Base-by-base conservation (phyloP, 2,797 vertebrate species). In the Apogon talboti region DNA sequence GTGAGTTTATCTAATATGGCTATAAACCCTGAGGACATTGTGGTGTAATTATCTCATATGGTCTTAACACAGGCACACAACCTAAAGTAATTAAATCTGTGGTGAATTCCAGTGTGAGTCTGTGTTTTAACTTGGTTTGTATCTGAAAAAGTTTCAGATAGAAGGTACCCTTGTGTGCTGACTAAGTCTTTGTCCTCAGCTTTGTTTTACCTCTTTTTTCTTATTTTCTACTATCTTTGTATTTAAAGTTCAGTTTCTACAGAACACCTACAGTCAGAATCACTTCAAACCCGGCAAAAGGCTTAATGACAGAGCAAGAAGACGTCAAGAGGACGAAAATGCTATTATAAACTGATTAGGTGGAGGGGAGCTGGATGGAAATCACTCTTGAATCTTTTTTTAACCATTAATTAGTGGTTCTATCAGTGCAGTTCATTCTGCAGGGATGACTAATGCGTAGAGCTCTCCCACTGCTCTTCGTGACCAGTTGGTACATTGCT, bases 301-400 rank as follows among this genome's bases (percentile, higher is more conserved):
- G 69, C 83, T 85, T 89, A 90, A 87, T 78, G 83, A 77, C 74
- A 61, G 66, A 77, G 76, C 64, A 69, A 61, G 79, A 74, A 83
- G 80, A 79, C 84, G 78, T 83, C 69, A 71, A 5, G 87, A 87
- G 89, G 87, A 90, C 76, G 15, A 84, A 89, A 66, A 79, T 37
- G 67, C 85, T 76, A 90, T 93, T 91, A 91, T 89, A 83, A 87
- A 90, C 84, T 88, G 87, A 92, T 92, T 90, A 91, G 87, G 86
- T 85, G 89, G 85, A 88, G 87, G 85, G 81, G 88, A 87, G 85
- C 82, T 71, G 82, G 72, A 87, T 86, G 81, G 79, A 90, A 90
- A 89, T 92, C 85, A 87, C 84, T 90, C 85, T 70, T 70, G 75
- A 74, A 71, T 86, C 78, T 89, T 88, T 88, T 89, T 90, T 89